Conservation (phyloP, 2,113 vertebrate species). For the Lophius piscatorius region DNA sequence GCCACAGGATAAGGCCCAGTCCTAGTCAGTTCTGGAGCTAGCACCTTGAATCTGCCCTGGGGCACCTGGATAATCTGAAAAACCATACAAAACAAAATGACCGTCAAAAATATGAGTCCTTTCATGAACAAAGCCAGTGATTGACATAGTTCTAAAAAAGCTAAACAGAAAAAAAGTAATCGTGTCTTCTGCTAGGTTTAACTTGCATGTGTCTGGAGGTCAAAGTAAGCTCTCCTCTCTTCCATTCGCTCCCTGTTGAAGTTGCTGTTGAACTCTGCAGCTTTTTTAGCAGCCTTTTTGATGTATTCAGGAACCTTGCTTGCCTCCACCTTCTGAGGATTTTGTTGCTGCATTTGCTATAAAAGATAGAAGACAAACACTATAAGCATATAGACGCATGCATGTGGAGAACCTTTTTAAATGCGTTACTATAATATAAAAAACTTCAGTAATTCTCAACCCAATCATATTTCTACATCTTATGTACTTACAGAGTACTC, state of each 20-base stretch:
- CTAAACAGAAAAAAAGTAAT: neutral
- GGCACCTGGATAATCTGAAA: constrained; percentile 96
- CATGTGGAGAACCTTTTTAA: neutral
- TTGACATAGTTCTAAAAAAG: neutral
- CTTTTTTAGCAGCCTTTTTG: constrained; percentile 97
- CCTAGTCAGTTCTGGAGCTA: constrained; percentile 91
- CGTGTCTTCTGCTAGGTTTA: neutral
- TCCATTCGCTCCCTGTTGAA: constrained; percentile 98
- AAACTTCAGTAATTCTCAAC: neutral
- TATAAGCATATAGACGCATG: neutral
- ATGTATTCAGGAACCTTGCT: constrained; percentile 99
- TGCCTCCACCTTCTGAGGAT: constrained; percentile 96
- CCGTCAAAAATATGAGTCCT: neutral
- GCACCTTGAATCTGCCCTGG: constrained; percentile 92
- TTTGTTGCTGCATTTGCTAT: constrained; percentile 98
- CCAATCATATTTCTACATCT: neutral
- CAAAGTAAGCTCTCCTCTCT: constrained; percentile 97
- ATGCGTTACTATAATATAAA: neutral
- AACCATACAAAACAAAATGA: neutral
- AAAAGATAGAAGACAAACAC: constrained; percentile 32
- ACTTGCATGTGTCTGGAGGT: constrained; percentile 96
- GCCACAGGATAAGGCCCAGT: constrained; percentile 96
- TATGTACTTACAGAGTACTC: constrained; percentile 93
- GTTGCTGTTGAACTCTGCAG: constrained; percentile 97
- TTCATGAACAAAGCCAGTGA: neutral